Conservation (phyloP, 2,113 vertebrate species). For the Murina feae region DNA sequence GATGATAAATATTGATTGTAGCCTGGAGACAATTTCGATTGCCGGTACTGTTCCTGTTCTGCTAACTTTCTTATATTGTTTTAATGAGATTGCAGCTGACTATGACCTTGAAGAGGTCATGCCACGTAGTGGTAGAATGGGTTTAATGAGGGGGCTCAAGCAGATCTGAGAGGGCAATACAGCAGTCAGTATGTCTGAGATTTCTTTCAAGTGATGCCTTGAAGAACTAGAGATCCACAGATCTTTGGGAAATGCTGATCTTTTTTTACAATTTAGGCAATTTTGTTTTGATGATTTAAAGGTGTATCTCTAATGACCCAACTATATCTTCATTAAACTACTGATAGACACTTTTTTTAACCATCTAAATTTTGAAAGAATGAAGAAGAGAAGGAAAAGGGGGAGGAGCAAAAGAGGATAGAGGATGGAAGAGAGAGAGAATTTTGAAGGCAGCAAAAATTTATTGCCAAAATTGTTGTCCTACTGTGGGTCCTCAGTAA, state of each 20-base stretch:
- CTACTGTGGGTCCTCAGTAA: not conserved
- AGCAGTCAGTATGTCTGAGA: not conserved
- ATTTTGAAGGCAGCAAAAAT: slow-evolving; percentile 38
- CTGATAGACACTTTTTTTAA: not conserved
- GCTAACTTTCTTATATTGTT: not conserved
- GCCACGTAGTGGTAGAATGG: not conserved
- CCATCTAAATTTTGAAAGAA: not conserved
- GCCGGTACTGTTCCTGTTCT: not conserved
- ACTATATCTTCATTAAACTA: not conserved
- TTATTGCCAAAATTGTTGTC: slow-evolving; percentile 4
- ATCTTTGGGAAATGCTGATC: not conserved
- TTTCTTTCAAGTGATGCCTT: not conserved
- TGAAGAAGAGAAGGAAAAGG: not conserved
- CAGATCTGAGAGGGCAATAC: not conserved
- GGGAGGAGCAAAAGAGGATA: not conserved
- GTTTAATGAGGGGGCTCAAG: not conserved
- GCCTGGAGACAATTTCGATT: not conserved
- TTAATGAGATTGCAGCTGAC: not conserved
- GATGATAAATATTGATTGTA: not conserved
- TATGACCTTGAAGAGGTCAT: not conserved
- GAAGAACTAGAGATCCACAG: not conserved
- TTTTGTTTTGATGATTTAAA: slow-evolving; percentile 15
- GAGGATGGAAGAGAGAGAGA: not conserved
- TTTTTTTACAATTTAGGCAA: slow-evolving; percentile 14
- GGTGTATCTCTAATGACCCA: not conserved